Conservation (phyloP, 2,888 invertebrate genomes). For the Tortrix viridana region DNA sequence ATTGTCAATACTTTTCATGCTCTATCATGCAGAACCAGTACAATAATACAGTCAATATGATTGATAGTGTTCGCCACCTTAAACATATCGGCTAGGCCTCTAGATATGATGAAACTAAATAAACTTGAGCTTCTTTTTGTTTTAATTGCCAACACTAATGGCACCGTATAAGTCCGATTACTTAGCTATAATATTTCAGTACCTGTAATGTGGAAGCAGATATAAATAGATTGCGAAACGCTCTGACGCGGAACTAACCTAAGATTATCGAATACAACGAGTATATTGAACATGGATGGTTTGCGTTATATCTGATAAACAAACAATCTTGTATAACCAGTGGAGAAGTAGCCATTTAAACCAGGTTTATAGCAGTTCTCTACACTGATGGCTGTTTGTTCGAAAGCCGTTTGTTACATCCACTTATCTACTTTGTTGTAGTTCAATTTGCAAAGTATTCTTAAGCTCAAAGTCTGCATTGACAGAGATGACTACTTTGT, state of each 20-base stretch:
- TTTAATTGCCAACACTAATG: slow-evolving; percentile 43
- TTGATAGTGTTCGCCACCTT: slow-evolving; percentile 8
- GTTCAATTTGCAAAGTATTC: too few species aligned
- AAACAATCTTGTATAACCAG: background rate
- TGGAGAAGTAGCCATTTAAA: background rate
- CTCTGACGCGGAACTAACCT: slow-evolving; percentile 20
- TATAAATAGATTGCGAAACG: slow-evolving; percentile 14
- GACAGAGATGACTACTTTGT: too few species aligned
- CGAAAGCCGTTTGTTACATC: too few species aligned
- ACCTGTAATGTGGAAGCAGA: slow-evolving; percentile 1
- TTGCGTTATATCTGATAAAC: slow-evolving; percentile 3
- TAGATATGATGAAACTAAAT: slow-evolving; percentile 44
- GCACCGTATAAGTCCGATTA: slow-evolving; percentile 33
- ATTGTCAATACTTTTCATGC: background rate
- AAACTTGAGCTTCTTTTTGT: slow-evolving; percentile 48
- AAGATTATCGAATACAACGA: slow-evolving; percentile 13
- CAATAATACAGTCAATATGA: background rate
- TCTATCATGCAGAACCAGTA: background rate
- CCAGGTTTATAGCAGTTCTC: too few species aligned
- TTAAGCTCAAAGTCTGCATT: too few species aligned
- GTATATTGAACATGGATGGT: slow-evolving; percentile 25
- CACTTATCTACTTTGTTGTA: too few species aligned
- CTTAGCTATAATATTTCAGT: slow-evolving; percentile 16
- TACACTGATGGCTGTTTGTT: too few species aligned
- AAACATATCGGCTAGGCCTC: slow-evolving; percentile 52